Evolutionary conservation across 2,113 vertebrate species (phyloP).

Genomic region (Misgurnus mizolepis): DNA sequence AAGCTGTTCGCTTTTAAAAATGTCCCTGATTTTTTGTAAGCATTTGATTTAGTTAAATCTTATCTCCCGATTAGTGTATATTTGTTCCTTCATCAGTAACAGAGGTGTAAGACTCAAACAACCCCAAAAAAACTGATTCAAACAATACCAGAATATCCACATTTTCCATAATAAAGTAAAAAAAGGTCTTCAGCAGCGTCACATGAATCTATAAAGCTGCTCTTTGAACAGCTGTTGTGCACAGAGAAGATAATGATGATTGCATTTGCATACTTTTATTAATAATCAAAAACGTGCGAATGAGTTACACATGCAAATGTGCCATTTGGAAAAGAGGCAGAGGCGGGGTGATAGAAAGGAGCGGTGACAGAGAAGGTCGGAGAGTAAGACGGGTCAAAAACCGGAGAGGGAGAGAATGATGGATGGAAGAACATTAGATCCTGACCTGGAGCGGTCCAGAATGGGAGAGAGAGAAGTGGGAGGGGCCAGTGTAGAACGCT

Average conservation of each 20-base stretch:
- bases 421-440: constrained; percentile 14
- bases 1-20: too few species aligned
- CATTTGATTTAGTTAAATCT: too few species aligned
- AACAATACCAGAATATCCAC: not conserved
- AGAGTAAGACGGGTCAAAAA: not conserved
- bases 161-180: not conserved
- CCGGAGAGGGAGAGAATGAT: not conserved
- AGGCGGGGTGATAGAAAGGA: not conserved
- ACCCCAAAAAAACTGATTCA: not conserved
- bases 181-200: not conserved
- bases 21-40: too few species aligned
- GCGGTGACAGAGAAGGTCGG: not conserved
- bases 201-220: constrained; percentile 8
- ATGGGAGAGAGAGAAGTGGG: not conserved
- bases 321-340: not conserved
- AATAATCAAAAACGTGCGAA: constrained; percentile 23
- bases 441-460: not conserved
- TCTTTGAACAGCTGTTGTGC: constrained; percentile 30
- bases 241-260: constrained; percentile 15
- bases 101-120: not conserved
- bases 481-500: not conserved
- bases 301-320: constrained; percentile 32
- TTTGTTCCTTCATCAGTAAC: not conserved
- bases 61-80: too few species aligned
- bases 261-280: constrained; percentile 30